A percentile compares a stretch with the other conserved stretches of the same genome.
Conservation (phyloP, 2,113 vertebrate species). For the Tyrannus savana region DNA sequence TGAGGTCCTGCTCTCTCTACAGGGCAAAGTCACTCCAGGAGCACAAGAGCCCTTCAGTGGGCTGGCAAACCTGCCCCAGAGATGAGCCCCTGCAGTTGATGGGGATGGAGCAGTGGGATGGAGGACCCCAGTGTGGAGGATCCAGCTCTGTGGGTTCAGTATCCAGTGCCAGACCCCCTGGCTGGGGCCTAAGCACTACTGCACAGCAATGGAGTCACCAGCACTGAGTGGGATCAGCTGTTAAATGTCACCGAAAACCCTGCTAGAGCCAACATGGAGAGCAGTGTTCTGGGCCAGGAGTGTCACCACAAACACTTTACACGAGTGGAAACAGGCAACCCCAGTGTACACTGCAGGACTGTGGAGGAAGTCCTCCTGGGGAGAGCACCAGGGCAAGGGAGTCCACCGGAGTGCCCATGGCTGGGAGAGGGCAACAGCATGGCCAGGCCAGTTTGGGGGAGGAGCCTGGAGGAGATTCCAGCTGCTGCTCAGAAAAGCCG, state of each 20-base stretch:
- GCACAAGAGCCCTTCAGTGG: background rate
- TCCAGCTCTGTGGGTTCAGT: background rate
- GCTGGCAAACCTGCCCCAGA: background rate
- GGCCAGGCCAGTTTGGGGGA: background rate
- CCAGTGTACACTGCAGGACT: background rate
- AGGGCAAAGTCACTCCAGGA: background rate
- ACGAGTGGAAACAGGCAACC: background rate
- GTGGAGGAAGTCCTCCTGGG: background rate
- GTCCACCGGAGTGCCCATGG: background rate
- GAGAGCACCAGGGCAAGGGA: background rate
- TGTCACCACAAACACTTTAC: background rate
- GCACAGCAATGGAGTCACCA: background rate
- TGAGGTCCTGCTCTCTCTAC: background rate
- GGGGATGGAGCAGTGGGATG: background rate
- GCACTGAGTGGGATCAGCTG: background rate
- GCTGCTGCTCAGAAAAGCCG: background rate
- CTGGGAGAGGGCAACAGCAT: background rate
- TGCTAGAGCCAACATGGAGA: rapidly evolving
- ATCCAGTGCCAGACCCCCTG: rapidly evolving
- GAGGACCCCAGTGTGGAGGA: background rate
- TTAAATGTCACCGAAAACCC: background rate
- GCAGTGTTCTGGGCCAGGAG: background rate
- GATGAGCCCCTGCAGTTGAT: background rate
- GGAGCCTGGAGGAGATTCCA: background rate
- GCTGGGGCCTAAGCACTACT: background rate